phyloP scores from a whole-genome alignment of 2,113 vertebrate species.

The Misgurnus anguillicaudatus region DNA sequence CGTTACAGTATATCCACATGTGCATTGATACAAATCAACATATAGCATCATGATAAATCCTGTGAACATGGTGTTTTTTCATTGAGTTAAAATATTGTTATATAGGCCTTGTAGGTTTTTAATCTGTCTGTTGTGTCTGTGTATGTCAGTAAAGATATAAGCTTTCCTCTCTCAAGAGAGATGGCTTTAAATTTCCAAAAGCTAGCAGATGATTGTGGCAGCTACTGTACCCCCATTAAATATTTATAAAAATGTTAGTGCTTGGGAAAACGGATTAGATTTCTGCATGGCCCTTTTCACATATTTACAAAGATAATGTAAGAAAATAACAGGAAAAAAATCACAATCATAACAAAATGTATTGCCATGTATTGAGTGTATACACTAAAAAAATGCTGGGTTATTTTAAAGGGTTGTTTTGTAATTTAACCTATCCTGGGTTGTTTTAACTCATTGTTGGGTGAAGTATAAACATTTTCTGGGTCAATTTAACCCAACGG shows the following conservation, averaged over 20 bases:
- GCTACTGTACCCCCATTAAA: slow-evolving; percentile 67
- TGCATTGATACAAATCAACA: not conserved
- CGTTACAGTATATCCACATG: too few species aligned
- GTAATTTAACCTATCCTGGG: too few species aligned
- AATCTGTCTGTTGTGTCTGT: not conserved
- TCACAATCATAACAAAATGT: not conserved
- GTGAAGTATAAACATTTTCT: too few species aligned
- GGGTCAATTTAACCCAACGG: too few species aligned
- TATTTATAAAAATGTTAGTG: slow-evolving; percentile 65
- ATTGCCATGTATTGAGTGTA: not conserved
- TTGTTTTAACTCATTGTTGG: too few species aligned
- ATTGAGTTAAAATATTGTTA: not conserved
- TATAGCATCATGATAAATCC: not conserved
- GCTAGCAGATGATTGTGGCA: slow-evolving; percentile 46
- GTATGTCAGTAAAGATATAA: slow-evolving; percentile 7
- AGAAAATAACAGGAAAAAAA: slow-evolving; percentile 17
- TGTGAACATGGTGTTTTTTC: not conserved
- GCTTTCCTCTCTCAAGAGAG: slow-evolving; percentile 17
- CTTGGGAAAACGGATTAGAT: not conserved
- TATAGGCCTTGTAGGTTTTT: not conserved
- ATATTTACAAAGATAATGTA: slow-evolving; percentile 13
- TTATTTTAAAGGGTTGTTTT: too few species aligned
- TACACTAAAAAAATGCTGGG: not conserved
- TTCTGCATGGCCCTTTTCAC: slow-evolving; percentile 3
- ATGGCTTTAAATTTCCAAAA: slow-evolving; percentile 32